Evolutionary conservation across 2,888 invertebrate genomes (phyloP).

Genomic region (Phrixothrix hirtus): DNA sequence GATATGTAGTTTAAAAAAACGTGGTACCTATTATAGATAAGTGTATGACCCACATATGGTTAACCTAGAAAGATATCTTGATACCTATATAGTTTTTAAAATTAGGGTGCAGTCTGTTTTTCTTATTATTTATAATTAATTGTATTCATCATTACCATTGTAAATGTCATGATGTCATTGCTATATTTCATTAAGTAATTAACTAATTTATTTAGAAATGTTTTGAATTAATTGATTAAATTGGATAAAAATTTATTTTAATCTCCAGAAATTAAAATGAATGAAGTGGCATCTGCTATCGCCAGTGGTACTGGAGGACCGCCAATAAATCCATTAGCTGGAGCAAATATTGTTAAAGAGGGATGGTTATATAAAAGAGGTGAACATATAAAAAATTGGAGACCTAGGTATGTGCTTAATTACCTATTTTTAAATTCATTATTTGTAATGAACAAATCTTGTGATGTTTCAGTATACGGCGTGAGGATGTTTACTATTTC

Average conservation of each 20-base stretch:
- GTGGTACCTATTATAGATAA: too few relatives aligned
- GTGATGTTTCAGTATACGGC: too few relatives aligned
- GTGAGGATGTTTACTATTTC: too few relatives aligned
- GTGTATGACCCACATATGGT: too few relatives aligned
- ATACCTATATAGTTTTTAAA: too few relatives aligned
- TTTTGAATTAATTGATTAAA: neutral
- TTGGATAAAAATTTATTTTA: neutral
- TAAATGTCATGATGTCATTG: neutral
- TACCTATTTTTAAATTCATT: neutral
- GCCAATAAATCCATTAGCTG: conserved; percentile 21
- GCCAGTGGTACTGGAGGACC: conserved; percentile 11
- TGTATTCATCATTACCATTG: too few relatives aligned
- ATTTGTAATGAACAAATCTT: neutral
- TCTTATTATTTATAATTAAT: too few relatives aligned
- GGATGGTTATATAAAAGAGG: conserved; percentile 97
- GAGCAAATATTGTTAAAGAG: conserved; percentile 75
- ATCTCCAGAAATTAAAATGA: conserved; percentile 16
- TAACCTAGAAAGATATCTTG: too few relatives aligned
- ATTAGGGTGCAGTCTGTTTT: too few relatives aligned
- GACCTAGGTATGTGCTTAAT: conserved; percentile 64
- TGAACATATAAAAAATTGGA: conserved; percentile 99
- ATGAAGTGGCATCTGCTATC: conserved; percentile 14
- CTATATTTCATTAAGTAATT: neutral
- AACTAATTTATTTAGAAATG: neutral
- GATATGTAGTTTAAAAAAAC: too few relatives aligned